phyloP scores from a whole-genome alignment of 2,888 invertebrate genomes.

The Graphium colonna region DNA sequence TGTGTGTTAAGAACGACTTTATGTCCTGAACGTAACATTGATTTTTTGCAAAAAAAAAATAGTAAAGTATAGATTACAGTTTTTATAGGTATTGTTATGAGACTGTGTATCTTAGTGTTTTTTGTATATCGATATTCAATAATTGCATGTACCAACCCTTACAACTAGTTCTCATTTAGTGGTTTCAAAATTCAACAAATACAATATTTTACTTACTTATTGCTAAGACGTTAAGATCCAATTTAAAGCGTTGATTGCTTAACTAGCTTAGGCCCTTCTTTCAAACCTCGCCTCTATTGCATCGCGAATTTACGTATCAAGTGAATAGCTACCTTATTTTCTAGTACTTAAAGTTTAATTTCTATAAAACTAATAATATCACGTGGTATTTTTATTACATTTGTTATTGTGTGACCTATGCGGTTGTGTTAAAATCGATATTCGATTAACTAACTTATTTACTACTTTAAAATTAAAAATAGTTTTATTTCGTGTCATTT shows the following conservation, averaged over 20 bases:
- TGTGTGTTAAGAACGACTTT: too few relatives aligned
- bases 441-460: not conserved
- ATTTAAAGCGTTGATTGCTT: not conserved
- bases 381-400: slow-evolving; percentile 17
- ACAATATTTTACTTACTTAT: slow-evolving; percentile 6
- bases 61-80: too few relatives aligned
- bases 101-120: too few relatives aligned
- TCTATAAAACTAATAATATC: slow-evolving; percentile 21
- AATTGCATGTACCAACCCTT: not conserved
- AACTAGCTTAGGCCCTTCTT: slow-evolving; percentile 7
- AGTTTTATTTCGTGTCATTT: not conserved
- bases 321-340: slow-evolving; percentile 11
- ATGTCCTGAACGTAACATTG: too few relatives aligned
- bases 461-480: not conserved
- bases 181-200: slow-evolving; percentile 1
- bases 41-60: too few relatives aligned
- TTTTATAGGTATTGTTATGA: too few relatives aligned
- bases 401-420: slow-evolving; percentile 10
- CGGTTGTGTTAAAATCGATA: not conserved
- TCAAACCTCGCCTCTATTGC: slow-evolving; percentile 13
- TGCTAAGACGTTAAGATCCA: not conserved
- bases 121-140: too few relatives aligned
- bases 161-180: slow-evolving; percentile 1
- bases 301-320: slow-evolving; percentile 13
- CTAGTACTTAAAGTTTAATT: slow-evolving; percentile 8